Evolutionary conservation across 2,797 vertebrate genomes (phyloP), one percentile per base, ranked within the genome.

Genomic region (Ptychadena robeensis): DNA sequence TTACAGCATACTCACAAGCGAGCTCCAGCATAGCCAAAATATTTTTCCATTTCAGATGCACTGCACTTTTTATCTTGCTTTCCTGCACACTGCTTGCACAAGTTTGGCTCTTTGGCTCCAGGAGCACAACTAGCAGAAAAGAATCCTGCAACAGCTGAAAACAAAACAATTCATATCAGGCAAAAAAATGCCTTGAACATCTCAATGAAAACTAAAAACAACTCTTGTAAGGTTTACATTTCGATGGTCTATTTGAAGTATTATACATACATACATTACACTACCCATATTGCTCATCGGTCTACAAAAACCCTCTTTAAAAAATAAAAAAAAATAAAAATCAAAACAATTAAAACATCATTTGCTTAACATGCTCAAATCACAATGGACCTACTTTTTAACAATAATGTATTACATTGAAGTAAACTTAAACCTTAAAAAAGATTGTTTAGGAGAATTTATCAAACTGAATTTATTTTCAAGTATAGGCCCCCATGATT

Each of bases 71-170:
- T 88, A 0, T 40, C 37, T 0, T 89, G 88, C 0, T 22, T 81
- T 0, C 93, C 92, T 0, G 14, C 66, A 90, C 95, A 99, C 86
- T 87, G 88, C 5, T 88, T 0, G 78, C 97, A 99, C 65, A 99
- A 89, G 0, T 89, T 92, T 53, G 85, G 81, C 1, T 0, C 12
- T 2, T 82, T 12, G 5, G 85, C 93, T 66, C 97, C 97, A 0
- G 98, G 98, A 9, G 88, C 95, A 22, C 97, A 99, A 88, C 94
- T 95, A 77, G 85, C 85, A 0, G 32, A 57, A 91, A 99, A 98
- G 86, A 93, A 97, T 0, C 80, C 87, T 61, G 90, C 86, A 84
- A 95, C 95, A 1, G 94, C 98, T 99, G 63, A 8, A 61, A 0
- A 73, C 59, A 82, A 15, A 57, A 77, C 27, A 37, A 28, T 0